Base-by-base conservation (phyloP, 1,140 invertebrate genomes). In the Lordiphosa clarofinis region DNA sequence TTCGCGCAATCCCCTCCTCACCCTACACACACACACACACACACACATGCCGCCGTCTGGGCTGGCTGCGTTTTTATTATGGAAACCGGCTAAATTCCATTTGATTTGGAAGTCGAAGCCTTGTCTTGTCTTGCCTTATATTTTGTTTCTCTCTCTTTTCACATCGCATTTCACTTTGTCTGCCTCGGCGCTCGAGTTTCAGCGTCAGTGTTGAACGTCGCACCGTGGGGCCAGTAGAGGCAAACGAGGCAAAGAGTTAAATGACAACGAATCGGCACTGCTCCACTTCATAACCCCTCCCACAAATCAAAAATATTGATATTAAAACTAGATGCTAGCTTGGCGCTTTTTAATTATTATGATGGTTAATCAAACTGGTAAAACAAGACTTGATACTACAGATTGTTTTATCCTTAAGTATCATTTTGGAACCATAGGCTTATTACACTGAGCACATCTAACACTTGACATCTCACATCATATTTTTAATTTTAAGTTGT, bases 61-160 rank as follows among this genome's bases (percentile, higher is more conserved):
- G 67, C 70, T 74, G 71, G 60, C 56, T 70, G 63, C 55, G 57
- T 67, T 68, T 73, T 81, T 82, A 28, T 75, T 81, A 82, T 81
- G 75, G 76, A 81, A 81, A 81, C 76, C 76, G 76, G 76, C 76
- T 81, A 72, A 81, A 82, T 81, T 81, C 76, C 76, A 81, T 81
- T 82, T 81, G 76, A 82, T 76, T 81, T 70, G 66, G 62, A 76
- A 75, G 76, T 70, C 72, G 65, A 60, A 62, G 60, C 75, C 73
- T 79, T 66, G 68, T 71, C 73, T 79, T 66, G 68, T n/a, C 43
- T 75, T 58, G 56, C 50, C 59, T 40, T 21, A 50, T 10, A 19
- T 56, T 56, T 54, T 43, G 53, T 62, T 63, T 40, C 37, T 67
- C 56, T 65, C 43, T 55, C 50, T 37, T 48, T 66, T 69, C 54